Conservation (phyloP, 2,888 invertebrate species). For the Gastrophysa polygoni region DNA sequence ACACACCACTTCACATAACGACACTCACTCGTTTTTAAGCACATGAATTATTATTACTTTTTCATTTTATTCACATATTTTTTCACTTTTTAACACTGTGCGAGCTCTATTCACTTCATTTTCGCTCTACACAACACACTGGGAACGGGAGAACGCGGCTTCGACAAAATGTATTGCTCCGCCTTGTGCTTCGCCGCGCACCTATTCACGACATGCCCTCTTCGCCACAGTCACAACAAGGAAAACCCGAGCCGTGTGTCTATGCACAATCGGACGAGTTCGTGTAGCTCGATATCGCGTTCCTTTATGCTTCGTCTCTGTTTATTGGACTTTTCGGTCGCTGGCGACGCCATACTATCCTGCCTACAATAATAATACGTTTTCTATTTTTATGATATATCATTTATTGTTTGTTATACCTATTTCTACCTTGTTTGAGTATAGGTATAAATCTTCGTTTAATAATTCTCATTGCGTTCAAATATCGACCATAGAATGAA, state of each 20-base stretch:
- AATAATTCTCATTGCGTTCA: too few species aligned
- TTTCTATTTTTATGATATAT: constrained; percentile 41
- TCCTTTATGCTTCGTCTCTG: constrained; percentile 56
- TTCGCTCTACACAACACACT: constrained; percentile 51
- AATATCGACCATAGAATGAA: too few species aligned
- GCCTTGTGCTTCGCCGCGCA: constrained; percentile 42
- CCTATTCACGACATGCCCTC: constrained; percentile 29
- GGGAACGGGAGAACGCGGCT: constrained; percentile 49
- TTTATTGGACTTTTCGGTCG: constrained; percentile 55
- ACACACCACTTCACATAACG: constrained; percentile 36
- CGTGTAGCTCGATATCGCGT: constrained; percentile 54
- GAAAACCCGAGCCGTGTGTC: constrained; percentile 44
- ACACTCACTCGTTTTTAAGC: constrained; percentile 35
- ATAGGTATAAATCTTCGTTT: too few species aligned
- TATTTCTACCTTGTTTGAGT: not conserved
- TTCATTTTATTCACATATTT: constrained; percentile 34
- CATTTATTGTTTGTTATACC: constrained; percentile 36
- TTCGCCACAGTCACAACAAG: constrained; percentile 41
- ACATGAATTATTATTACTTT: constrained; percentile 31
- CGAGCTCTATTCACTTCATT: constrained; percentile 52
- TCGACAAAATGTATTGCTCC: constrained; percentile 47
- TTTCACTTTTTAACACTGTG: constrained; percentile 44
- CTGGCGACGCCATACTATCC: constrained; percentile 50
- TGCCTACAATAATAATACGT: constrained; percentile 47
- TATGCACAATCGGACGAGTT: constrained; percentile 47